Conservation (phyloP, 2,888 invertebrate genomes). For the Microctonus aethiopoides region DNA sequence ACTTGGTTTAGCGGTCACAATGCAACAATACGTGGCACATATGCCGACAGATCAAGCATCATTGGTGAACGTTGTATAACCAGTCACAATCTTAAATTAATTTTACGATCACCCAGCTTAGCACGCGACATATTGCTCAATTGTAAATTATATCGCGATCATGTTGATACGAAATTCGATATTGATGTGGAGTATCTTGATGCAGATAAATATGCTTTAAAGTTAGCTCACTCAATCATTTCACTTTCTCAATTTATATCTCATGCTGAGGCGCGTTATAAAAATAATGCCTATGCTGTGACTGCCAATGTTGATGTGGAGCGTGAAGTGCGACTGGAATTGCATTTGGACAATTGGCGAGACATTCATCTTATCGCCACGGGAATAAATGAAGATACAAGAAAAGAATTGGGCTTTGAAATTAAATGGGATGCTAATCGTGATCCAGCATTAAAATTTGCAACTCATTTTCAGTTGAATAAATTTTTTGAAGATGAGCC, state of each 20-base stretch:
- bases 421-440: slow-evolving; percentile 89
- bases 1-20: slow-evolving; percentile 86
- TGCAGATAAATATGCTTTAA: slow-evolving; percentile 75
- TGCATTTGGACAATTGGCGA: slow-evolving; percentile 83
- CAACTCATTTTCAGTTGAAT: slow-evolving; percentile 73
- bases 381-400: slow-evolving; percentile 71
- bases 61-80: slow-evolving; percentile 60
- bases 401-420: slow-evolving; percentile 77
- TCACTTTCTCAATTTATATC: slow-evolving; percentile 74
- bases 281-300: slow-evolving; percentile 76
- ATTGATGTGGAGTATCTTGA: slow-evolving; percentile 75
- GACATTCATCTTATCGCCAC: slow-evolving; percentile 79
- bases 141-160: slow-evolving; percentile 76
- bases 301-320: slow-evolving; percentile 75
- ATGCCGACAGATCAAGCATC: slow-evolving; percentile 76
- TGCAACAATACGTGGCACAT: slow-evolving; percentile 77
- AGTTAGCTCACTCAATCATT: slow-evolving; percentile 72
- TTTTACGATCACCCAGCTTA: slow-evolving; percentile 80
- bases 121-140: slow-evolving; percentile 74
- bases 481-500: slow-evolving; percentile 54
- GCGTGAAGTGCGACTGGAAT: slow-evolving; percentile 75
- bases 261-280: slow-evolving; percentile 76
- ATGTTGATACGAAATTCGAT: slow-evolving; percentile 75
- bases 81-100: slow-evolving; percentile 76
- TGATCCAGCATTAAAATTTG: slow-evolving; percentile 80